Conservation (phyloP, 2,797 vertebrate species). For the Melanotaenia maccullochi region DNA sequence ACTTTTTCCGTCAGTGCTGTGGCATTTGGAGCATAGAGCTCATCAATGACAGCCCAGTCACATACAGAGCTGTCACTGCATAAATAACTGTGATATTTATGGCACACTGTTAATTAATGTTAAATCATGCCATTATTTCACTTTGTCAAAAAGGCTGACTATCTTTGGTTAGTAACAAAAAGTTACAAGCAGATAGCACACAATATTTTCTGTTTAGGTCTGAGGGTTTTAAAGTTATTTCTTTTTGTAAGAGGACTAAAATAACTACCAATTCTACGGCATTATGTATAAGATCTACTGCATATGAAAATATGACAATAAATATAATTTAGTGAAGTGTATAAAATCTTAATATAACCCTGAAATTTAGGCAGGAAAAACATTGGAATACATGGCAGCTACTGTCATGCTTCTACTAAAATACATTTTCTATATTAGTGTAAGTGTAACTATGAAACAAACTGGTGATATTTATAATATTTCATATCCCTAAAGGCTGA, state of each 20-base stretch:
- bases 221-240: neutral
- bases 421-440: neutral
- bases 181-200: neutral
- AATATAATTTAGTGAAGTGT: no score
- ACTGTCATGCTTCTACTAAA: neutral
- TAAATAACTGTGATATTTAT: neutral
- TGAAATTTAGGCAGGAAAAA: neutral
- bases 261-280: no score
- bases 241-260: no score
- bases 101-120: neutral
- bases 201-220: neutral
- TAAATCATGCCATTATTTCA: neutral
- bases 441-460: neutral
- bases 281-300: no score
- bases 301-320: no score
- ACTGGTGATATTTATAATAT: constrained; percentile 1
- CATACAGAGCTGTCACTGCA: neutral
- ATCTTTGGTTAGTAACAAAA: constrained; percentile 2
- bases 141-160: neutral
- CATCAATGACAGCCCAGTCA: constrained; percentile 2
- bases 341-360: no score
- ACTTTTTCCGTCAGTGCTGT: constrained; percentile 58
- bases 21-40: neutral
- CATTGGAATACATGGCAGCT: neutral
- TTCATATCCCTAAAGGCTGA: neutral